These are phyloP conservation scores for Pseudopipra pipra DNA, from an alignment of 2,113 vertebrate species.

Conservation along the genomic window DNA sequence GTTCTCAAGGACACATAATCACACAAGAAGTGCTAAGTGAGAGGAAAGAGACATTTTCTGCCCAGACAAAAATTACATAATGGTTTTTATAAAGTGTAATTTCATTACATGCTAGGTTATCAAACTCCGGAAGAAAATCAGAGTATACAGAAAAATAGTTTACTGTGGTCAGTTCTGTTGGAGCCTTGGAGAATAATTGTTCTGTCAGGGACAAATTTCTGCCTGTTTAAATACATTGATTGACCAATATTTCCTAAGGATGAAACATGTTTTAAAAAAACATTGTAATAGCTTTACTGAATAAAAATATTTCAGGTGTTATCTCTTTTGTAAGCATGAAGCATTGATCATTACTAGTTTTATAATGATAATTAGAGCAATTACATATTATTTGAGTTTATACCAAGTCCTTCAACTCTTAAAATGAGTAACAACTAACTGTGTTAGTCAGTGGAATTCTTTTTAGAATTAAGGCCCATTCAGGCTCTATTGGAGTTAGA, in stretches of 20 bases:
- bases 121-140: not conserved
- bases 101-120: not conserved
- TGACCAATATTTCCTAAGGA: not conserved
- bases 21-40: not conserved
- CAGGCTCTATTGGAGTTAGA: not conserved
- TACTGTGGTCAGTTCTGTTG: not conserved
- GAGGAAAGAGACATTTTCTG: not conserved
- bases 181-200: not conserved
- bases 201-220: not conserved
- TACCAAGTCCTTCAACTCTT: not conserved
- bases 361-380: not conserved
- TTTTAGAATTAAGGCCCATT: not conserved
- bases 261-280: not conserved
- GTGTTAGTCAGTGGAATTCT: not conserved
- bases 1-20: not conserved
- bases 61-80: not conserved
- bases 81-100: not conserved
- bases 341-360: not conserved
- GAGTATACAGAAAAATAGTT: not conserved
- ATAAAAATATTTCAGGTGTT: constrained; percentile 8
- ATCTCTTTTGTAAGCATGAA: not conserved
- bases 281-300: not conserved
- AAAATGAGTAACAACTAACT: not conserved
- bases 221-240: not conserved
- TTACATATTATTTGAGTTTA: not conserved